Evolutionary conservation across 2,888 invertebrate species (phyloP).

Genomic region (Acleris holmiana): DNA sequence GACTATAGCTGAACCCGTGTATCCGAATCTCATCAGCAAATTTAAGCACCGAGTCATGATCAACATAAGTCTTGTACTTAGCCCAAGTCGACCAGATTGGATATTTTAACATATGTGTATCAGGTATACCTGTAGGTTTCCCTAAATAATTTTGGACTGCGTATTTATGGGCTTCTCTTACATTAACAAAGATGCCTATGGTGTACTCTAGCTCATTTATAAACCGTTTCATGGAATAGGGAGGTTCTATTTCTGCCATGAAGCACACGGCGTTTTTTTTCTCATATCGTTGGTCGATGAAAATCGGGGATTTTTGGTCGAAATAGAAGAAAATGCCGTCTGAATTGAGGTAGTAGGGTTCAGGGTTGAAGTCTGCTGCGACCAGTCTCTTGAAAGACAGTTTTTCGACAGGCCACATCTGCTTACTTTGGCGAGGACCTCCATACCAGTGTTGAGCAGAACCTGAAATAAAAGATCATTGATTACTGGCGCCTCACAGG

Average conservation of each 20-base stretch:
- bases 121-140: conserved; percentile 83
- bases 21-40: conserved; percentile 79
- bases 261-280: conserved; percentile 75
- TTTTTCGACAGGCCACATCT: conserved; percentile 86
- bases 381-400: conserved; percentile 85
- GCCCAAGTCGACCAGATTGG: conserved; percentile 89
- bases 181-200: conserved; percentile 85
- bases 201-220: conserved; percentile 80
- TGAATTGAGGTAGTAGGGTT: conserved; percentile 88
- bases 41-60: conserved; percentile 72
- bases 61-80: conserved; percentile 79
- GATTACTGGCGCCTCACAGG: too few relatives aligned
- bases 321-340: conserved; percentile 86
- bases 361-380: conserved; percentile 82
- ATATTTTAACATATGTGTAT: conserved; percentile 79
- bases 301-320: conserved; percentile 85
- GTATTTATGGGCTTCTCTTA: conserved; percentile 84
- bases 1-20: conserved; percentile 78
- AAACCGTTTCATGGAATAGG: conserved; percentile 70
- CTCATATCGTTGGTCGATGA: conserved; percentile 85
- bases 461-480: too few relatives aligned
- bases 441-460: conserved; percentile 84
- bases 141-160: conserved; percentile 83
- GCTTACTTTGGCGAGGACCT: conserved; percentile 83
- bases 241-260: conserved; percentile 72